These are phyloP conservation scores for Thera obeliscata DNA, from an alignment of 2,888 invertebrate species.

Conservation along the genomic window DNA sequence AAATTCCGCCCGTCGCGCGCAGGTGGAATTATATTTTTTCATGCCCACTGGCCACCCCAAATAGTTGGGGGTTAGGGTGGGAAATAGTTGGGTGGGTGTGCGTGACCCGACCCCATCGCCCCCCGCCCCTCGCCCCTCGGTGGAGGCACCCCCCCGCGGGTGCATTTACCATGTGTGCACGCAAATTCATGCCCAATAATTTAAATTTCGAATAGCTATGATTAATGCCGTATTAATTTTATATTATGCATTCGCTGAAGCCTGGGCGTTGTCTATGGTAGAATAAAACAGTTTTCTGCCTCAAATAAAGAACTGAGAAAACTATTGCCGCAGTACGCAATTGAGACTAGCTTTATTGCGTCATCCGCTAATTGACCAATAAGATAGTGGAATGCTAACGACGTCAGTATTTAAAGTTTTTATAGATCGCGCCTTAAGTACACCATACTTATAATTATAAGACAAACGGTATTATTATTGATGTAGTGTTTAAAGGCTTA, in stretches of 20 bases:
- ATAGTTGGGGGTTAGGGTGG: constrained; percentile 73
- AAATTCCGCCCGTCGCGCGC: constrained; percentile 72
- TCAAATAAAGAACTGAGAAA: not conserved
- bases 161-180: constrained; percentile 78
- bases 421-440: not conserved
- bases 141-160: constrained; percentile 44
- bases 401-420: constrained; percentile 6
- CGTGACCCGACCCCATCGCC: constrained; percentile 65
- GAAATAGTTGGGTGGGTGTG: constrained; percentile 69
- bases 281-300: constrained; percentile 15
- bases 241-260: constrained; percentile 24
- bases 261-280: constrained; percentile 18
- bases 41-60: constrained; percentile 77
- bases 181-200: constrained; percentile 81
- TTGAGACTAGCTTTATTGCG: constrained; percentile 11
- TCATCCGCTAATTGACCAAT: constrained; percentile 23
- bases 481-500: no score
- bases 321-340: constrained; percentile 7
- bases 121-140: constrained; percentile 44
- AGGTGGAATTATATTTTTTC: constrained; percentile 81
- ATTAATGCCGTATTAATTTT: constrained; percentile 73
- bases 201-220: constrained; percentile 80
- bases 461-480: not conserved
- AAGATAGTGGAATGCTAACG: constrained; percentile 8
- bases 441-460: not conserved